Base-by-base conservation (phyloP, 2,113 vertebrate genomes). In the Anoplopoma fimbria region DNA sequence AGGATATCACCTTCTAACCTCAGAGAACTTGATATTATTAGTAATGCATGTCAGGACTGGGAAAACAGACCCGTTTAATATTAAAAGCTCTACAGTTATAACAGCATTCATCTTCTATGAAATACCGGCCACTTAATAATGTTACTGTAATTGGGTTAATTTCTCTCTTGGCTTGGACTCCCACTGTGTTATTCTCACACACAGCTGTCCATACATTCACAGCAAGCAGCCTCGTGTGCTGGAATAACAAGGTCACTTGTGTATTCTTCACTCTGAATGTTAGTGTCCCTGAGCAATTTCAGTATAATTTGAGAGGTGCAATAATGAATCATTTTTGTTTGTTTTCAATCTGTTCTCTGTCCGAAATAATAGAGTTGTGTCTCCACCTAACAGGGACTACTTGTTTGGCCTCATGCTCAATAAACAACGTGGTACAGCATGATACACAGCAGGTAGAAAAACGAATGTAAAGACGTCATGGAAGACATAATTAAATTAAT, bases 191-290 rank as follows among this genome's bases (percentile, higher is more conserved):
- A 58, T 47, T 72, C 40, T 77, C 51, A 58, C 70, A 68, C 70
- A 69, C 88, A 92, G 89, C 86, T 91, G 80, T 83, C 78, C 82
- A 88, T 91, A 84, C 82, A 88, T 87, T 68, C 42, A 85, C 33
- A 72, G 62, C 27, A 34, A 70, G 75, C 34, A 47, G 40, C 64
- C 33, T 72, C 74, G 21, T 81, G 75, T 40, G 27, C 64, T 53
- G 19, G 31, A 75, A 27, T 19, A 73, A 86, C 70, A 90, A 68
- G 75, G 61, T 75, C 2, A 3, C 14, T 77, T 78, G 79, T 89
- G 57, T 81, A 21, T 40, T 75, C 49, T 47, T 69, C 63, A 17
- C 31, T 57, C 6, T 31, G 17, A 47, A 64, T 53, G 23, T 64
- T 15, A 19, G 14, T 42, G 49, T 82, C 65, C 62, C 27, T 74